These are phyloP conservation scores for Rhodophaea formosa DNA, from an alignment of 2,888 invertebrate genomes.

Conservation along the genomic window DNA sequence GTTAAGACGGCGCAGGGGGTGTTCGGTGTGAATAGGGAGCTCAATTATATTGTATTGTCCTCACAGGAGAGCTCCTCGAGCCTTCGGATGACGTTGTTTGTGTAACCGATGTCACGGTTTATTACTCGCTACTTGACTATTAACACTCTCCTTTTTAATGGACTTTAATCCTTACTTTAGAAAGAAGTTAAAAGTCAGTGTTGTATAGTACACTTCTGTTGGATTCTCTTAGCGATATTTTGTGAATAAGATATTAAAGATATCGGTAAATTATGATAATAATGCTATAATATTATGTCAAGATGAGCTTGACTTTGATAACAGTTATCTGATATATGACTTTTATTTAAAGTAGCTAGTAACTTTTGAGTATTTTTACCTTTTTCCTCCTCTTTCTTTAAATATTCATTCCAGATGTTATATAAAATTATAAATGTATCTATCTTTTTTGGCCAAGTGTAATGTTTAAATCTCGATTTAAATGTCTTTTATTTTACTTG, in stretches of 20 bases:
- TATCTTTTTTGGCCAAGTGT: too few species aligned
- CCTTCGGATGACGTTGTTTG: constrained; percentile 37
- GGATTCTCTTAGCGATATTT: background rate
- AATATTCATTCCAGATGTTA: too few species aligned
- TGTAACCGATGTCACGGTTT: constrained; percentile 39
- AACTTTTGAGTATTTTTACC: too few species aligned
- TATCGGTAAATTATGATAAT: too few species aligned
- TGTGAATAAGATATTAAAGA: too few species aligned
- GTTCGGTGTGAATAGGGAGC: constrained; percentile 54
- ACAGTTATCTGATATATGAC: background rate
- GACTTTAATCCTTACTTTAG: background rate
- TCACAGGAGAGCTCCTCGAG: constrained; percentile 35
- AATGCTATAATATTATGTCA: background rate
- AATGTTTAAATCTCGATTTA: too few species aligned
- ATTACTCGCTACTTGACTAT: constrained; percentile 39
- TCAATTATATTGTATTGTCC: constrained; percentile 61
- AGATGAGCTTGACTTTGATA: background rate
- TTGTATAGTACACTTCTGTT: background rate
- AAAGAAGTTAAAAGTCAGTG: background rate
- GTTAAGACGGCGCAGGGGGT: constrained; percentile 55
- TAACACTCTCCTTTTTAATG: constrained; percentile 25
- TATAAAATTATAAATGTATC: too few species aligned
- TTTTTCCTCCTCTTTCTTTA: too few species aligned
- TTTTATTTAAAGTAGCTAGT: too few species aligned
- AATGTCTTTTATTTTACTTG: too few species aligned